Evolutionary conservation across 2,888 invertebrate genomes (phyloP).

Genomic region (Heliconius aoede): DNA sequence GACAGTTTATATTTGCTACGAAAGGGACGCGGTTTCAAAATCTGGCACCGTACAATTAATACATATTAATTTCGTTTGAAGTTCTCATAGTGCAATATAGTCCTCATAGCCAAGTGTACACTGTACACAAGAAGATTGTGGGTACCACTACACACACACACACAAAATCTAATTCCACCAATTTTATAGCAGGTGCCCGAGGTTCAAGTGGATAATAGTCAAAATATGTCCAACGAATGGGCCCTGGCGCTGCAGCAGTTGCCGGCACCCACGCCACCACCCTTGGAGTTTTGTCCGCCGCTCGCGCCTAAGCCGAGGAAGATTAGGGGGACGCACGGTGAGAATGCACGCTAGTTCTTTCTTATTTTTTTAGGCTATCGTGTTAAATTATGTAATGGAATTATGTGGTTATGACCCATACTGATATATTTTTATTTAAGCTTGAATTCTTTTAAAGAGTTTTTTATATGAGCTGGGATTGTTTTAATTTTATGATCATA

Average conservation of each 20-base stretch:
- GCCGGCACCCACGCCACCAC: conserved; percentile 70
- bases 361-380: background rate
- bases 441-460: too few species aligned
- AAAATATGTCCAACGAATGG: conserved; percentile 61
- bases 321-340: conserved; percentile 77
- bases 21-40: background rate
- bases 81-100: background rate
- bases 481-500: too few species aligned
- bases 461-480: too few species aligned
- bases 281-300: conserved; percentile 69
- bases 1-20: background rate
- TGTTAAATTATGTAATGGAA: too few species aligned
- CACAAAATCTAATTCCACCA: too few species aligned
- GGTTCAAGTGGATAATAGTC: conserved; percentile 34
- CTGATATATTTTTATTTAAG: too few species aligned
- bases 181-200: conserved; percentile 9
- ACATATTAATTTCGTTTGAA: background rate
- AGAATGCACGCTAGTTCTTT: conserved; percentile 39
- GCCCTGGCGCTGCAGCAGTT: conserved; percentile 70
- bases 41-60: too few species aligned
- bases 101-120: background rate
- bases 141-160: too few species aligned
- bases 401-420: too few species aligned
- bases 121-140: background rate
- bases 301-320: conserved; percentile 70